Evolutionary conservation across 2,888 invertebrate genomes (phyloP), one percentile per base, ranked within the genome.

Genomic region (Apotomis capreana): DNA sequence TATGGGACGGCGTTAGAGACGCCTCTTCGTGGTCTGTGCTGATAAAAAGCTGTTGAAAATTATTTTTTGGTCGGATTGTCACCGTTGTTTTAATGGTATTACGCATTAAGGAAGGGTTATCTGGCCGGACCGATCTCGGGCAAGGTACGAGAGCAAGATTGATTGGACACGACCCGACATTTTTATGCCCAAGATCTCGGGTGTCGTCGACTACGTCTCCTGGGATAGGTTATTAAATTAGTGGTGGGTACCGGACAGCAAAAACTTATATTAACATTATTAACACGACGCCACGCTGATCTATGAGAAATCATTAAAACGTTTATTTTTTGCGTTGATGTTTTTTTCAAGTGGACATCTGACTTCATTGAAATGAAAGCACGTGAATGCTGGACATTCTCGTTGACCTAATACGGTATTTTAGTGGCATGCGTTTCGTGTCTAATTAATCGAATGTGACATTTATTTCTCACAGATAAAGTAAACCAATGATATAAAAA

Each of bases 81-180:
- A 92, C 92, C 92, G 92, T 92, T 93, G 93, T 92, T 92, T 93
- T 92, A 93, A 92, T 93, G 93, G 92, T 87, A 92, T 91, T 92
- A 92, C 91, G 92, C 91, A 90, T 89, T 85, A 89, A 89, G 86
- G 92, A 90, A 91, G 92, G 92, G 92, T 92, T 93, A 93, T 93
- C 93, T 89, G 76, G 76, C 72, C 83, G 87, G 87, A 79, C 91
- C 92, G 91, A 92, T 92, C 92, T 90, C 82, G 83, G 84, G 78
- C 77, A 89, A 90, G 91, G 91, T 91, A 91, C 81, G 80, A 78
- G 83, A 85, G 83, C 88, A 92, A 91, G 92, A 92, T 93, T 92
- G 92, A 92, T 93, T 90, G 90, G 87, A 84, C 85, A 80, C 84
- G 84, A 84, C 83, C 85, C 84, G 91, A 91, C 91, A 90, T 88